phyloP scores from a whole-genome alignment of 2,113 vertebrate species.

The Irena cyanogastra region DNA sequence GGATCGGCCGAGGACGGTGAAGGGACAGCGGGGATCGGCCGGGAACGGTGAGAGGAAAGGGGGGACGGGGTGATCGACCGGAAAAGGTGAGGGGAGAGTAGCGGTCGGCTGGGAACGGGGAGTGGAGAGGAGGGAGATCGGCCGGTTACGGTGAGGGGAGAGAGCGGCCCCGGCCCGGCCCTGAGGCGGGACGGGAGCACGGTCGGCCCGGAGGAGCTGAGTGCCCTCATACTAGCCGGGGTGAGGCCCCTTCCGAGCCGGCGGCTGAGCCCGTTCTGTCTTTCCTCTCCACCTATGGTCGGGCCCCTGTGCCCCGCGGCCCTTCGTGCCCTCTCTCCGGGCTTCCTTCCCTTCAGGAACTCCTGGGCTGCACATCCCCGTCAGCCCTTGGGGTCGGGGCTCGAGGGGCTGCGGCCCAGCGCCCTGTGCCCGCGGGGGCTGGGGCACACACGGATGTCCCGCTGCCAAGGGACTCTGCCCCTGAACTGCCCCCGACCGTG shows the following conservation, averaged over 20 bases:
- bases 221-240: neutral
- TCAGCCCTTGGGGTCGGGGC: rapidly evolving
- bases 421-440: rapidly evolving
- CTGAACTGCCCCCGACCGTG: rapidly evolving
- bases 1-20: neutral
- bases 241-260: too few species aligned
- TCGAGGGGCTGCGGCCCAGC: rapidly evolving
- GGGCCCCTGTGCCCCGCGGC: neutral
- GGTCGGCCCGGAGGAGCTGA: neutral
- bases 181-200: neutral
- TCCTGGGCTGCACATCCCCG: too few species aligned
- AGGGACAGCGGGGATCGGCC: too few species aligned
- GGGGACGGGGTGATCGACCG: rapidly evolving
- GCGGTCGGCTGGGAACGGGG: neutral
- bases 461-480: neutral
- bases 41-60: neutral
- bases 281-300: neutral
- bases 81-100: neutral
- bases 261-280: neutral
- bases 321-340: neutral
- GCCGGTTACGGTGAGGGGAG: too few species aligned
- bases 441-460: rapidly evolving
- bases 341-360: too few species aligned
- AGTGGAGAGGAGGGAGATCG: neutral
- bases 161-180: neutral